Base-by-base conservation (phyloP, 1,140 invertebrate genomes). In the Theocolax elegans region DNA sequence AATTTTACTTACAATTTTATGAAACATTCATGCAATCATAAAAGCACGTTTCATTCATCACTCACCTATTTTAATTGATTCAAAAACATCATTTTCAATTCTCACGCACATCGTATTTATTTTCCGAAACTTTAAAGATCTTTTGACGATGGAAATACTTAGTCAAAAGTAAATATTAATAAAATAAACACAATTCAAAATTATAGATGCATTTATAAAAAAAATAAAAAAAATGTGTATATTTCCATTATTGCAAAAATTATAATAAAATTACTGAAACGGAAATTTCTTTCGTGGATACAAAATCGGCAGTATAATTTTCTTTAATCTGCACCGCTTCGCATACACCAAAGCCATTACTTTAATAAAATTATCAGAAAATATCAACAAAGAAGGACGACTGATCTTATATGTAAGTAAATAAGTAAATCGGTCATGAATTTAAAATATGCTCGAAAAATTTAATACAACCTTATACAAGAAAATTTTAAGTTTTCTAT, bases 11-110 rank as follows among this genome's bases (percentile, higher is more conserved):
- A 65, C 21, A 29, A 49, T 4, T 27, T 59, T 40, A 65, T 46
- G 10, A 71, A 71, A 71, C 69, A 42, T 42, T 60, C 44, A 66
- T 66, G n/a, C 53, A 60, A 71, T 59, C n/a, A 35, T 60, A 17
- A 65, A 31, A 38, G 17, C 4, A 71, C 31, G n/a, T 65, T 64
- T 58, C 53, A 71, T 58, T 17, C 48, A 59, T 60, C 25, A 21
- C 25, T 64, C 38, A 48, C n/a, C 15, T 70, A 64, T 13, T 2
- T 54, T 60, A 4, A 46, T 59, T 66, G 12, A 23, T 17, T 23
- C 40, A 42, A 64, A 51, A 67, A 8, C 17, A 17, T 31, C 27
- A 19, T 27, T 49, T 27, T 58, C n/a, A 25, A 53, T 42, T 54
- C 51, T 38, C 44, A 63, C 19, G 19, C 35, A 69, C 42, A 54